Conservation (phyloP, 1,140 invertebrate genomes). For the Ostrea denselamellosa region DNA sequence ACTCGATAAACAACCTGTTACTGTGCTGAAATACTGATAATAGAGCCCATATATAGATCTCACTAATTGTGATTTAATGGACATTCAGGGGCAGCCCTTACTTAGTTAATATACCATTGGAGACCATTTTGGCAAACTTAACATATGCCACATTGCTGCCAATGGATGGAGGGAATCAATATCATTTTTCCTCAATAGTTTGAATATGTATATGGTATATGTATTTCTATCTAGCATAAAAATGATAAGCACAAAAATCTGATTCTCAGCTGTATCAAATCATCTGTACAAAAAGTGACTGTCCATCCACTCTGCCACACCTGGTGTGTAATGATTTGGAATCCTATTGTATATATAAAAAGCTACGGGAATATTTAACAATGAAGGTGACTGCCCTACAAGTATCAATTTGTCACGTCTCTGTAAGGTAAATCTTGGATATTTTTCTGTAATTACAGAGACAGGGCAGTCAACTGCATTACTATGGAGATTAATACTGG, state of each 20-base stretch:
- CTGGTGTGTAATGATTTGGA: not conserved
- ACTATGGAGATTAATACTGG: not conserved
- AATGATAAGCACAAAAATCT: not conserved
- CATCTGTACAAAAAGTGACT: not conserved
- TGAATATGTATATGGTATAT: too few relatives aligned
- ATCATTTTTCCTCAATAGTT: too few relatives aligned
- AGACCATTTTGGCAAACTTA: too few relatives aligned
- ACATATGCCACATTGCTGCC: too few relatives aligned
- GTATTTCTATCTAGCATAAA: too few relatives aligned
- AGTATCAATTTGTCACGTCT: slow-evolving; percentile 22
- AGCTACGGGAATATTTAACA: not conserved
- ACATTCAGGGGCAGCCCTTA: not conserved
- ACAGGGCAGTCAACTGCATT: slow-evolving; percentile 5
- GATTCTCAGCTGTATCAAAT: not conserved
- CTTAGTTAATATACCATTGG: not conserved
- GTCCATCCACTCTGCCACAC: not conserved
- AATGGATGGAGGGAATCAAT: too few relatives aligned
- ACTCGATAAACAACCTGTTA: not conserved
- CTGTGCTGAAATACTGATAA: not conserved
- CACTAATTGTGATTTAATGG: slow-evolving; percentile 19
- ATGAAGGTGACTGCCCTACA: not conserved
- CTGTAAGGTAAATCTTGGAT: not conserved
- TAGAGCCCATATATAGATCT: not conserved
- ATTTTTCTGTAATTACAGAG: not conserved
- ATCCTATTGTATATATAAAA: not conserved